A percentile compares a stretch with the other conserved stretches of the same genome.
Evolutionary conservation across 2,888 invertebrate species (phyloP).

Genomic region (Aspidiotus rigidus): DNA sequence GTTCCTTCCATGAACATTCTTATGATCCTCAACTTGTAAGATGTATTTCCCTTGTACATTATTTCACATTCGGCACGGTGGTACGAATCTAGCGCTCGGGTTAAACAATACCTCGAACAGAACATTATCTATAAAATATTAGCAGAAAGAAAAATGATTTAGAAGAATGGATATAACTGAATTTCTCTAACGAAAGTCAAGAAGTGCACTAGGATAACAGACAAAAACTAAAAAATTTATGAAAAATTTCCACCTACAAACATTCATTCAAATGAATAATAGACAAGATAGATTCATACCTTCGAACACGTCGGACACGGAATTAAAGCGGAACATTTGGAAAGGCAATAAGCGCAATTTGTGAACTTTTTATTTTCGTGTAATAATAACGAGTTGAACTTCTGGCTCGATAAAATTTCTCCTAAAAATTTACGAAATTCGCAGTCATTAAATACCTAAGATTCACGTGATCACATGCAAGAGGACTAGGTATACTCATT

Average conservation of each 20-base stretch:
- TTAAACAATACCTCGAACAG: slow-evolving; percentile 55
- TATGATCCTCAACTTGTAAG: too few species aligned
- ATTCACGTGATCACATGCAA: too few species aligned
- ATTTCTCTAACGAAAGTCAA: too few species aligned
- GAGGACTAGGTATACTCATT: too few species aligned
- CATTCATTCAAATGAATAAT: background rate
- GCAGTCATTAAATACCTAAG: too few species aligned
- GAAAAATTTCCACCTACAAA: background rate
- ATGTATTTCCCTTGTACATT: too few species aligned
- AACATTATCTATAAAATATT: slow-evolving; percentile 49
- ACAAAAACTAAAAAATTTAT: too few species aligned
- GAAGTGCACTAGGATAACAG: too few species aligned
- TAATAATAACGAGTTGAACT: slow-evolving; percentile 58
- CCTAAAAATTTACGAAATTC: slow-evolving; percentile 40
- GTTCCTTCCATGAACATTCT: too few species aligned
- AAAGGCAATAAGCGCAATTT: slow-evolving; percentile 62
- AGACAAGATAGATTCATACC: slow-evolving; percentile 38
- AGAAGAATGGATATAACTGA: too few species aligned
- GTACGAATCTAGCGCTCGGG: too few species aligned
- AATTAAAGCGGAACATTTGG: slow-evolving; percentile 50
- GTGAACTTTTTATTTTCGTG: slow-evolving; percentile 48
- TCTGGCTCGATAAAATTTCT: slow-evolving; percentile 66
- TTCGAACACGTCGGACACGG: slow-evolving; percentile 55
- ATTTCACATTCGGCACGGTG: too few species aligned
- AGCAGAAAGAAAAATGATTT: background rate